A percentile compares a stretch with the other conserved stretches of the same genome.
phyloP scores from a whole-genome alignment of 2,797 vertebrate genomes.

The Molossus molossus region DNA sequence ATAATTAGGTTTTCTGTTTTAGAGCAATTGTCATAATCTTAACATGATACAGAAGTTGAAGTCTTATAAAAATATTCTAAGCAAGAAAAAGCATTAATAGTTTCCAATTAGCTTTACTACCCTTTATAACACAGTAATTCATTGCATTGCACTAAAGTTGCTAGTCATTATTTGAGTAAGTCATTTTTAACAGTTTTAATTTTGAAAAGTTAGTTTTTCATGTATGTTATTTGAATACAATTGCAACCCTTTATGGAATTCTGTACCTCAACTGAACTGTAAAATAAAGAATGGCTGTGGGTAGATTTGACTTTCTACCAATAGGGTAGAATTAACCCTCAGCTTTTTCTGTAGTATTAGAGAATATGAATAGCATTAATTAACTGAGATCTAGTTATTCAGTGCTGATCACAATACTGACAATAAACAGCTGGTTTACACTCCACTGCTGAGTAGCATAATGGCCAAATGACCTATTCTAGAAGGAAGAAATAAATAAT shows the following conservation, averaged over 20 bases:
- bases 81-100: conserved; percentile 15
- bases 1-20: conserved; percentile 71
- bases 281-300: conserved; percentile 26
- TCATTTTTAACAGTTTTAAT: conserved; percentile 57
- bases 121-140: conserved; percentile 45
- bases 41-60: background rate
- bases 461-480: background rate
- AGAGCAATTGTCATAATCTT: conserved; percentile 64
- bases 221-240: conserved; percentile 46
- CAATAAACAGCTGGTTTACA: conserved; percentile 21
- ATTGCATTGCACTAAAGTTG: conserved; percentile 52
- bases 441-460: background rate
- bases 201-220: conserved; percentile 49
- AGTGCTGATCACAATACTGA: background rate
- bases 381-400: conserved; percentile 7
- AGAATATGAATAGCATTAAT: conserved; percentile 16
- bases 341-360: conserved; percentile 44
- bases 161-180: conserved; percentile 69
- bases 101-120: conserved; percentile 52
- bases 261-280: background rate
- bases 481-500: background rate
- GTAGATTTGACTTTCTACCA: conserved; percentile 24
- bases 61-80: conserved; percentile 37
- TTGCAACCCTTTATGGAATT: conserved; percentile 6
- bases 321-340: background rate